Base-by-base conservation (phyloP, 2,888 invertebrate genomes). In the Steromphala cineraria region DNA sequence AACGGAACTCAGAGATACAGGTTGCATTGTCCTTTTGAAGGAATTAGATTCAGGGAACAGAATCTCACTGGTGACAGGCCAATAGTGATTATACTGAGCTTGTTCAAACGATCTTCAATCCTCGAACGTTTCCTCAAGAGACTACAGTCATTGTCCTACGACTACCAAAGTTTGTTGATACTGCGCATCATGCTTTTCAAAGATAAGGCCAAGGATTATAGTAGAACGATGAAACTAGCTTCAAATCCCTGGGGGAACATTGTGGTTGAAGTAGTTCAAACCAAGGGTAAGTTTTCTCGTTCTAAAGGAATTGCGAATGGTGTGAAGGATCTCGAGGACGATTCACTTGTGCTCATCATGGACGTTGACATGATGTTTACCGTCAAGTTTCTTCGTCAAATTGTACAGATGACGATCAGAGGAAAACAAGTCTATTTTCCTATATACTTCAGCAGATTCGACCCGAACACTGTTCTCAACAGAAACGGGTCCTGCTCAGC, bases 321-420 rank as follows among this genome's bases (percentile, higher is more conserved):
- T 0, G 24, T 75, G 4, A 53, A 19, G 17, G 24, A 52, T 13
- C 52, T 75, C 15, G n/a, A 40, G 8, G 40, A 15, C 8, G 52
- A 75, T 1, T 5, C 21, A 1, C 52, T 40, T 4, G 52, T 52
- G 17, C 52, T 75, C 24, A 8, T 52, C 19, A 75, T 52, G 24
- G 75, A 75, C 17, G 75, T 75, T 15, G 75, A 75, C 15, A 24
- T 75, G 52, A 40, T 24, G 24, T 75, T 75, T 17, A 75, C 75
- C 8, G 19, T 52, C 52, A 24, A 46, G 15, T 75, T 75, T 17
- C 52, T 75, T 15, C 46, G 52, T 17, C 19, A 36, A 21, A 52
- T 75, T 10, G 40, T 52, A 2, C 19, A 24, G 52, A 21, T 52
- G 52, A 75, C 75, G 13, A 52, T 15, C 5, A 19, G 15, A 75